Base-by-base conservation (phyloP, 1,140 invertebrate species). In the Cydia amplana region DNA sequence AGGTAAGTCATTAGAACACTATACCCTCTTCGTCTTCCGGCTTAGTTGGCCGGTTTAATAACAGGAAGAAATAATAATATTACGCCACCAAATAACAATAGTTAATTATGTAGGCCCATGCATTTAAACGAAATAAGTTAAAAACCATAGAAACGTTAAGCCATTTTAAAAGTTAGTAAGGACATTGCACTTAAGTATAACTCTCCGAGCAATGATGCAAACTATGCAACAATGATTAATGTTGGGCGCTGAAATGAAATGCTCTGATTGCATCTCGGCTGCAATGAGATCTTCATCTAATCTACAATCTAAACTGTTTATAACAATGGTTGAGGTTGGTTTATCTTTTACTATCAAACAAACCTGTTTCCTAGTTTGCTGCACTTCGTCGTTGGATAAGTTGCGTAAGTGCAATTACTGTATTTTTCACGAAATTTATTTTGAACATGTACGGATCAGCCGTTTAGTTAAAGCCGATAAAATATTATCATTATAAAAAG, bases 241-340 rank as follows among this genome's bases (percentile, higher is more conserved):
- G 49, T 51, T 51, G 16, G 40, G 40, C 12, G 40, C 40, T 43
- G 40, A 43, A 43, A 43, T 51, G 49, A 49, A 49, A 49, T 49
- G 49, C n/a, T 51, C 16, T 51, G 49, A 51, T 51, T 51, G n/a
- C 49, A 51, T 51, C 49, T 51, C n/a, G 49, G 49, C 49, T 51
- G 49, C n/a, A 51, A 18, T 51, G 16, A 6, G n/a, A 51, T 51
- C 49, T 18, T 51, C 4, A 51, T 51, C 49, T 51, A 51, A 51
- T 18, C 49, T n/a, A 0, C 18, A n/a, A 51, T 51, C 49, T 51
- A 51, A 51, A 51, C 49, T n/a, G 0, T 51, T 51, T n/a, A 51
- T 18, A n/a, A 51, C 49, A 51, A 51, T 51, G 49, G 49, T 51
- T 5, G 49, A 18, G 49, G 49, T 6, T 51, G n/a, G n/a, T 12